Evolutionary conservation across 2,888 invertebrate genomes (phyloP), one percentile per base, ranked within the genome.

Genomic region (Apomyelois bistriatella): DNA sequence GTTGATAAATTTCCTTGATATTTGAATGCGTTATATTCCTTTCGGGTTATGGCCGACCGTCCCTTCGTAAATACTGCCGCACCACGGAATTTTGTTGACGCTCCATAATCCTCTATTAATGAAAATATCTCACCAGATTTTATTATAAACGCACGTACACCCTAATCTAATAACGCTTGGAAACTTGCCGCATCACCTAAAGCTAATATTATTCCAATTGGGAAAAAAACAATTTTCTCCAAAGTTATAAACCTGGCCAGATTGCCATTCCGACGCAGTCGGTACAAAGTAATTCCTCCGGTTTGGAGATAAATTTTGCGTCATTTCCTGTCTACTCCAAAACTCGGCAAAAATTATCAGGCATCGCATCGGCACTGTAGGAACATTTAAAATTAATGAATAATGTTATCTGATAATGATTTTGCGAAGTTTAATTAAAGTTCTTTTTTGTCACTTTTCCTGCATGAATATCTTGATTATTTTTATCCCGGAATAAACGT

Each of bases 331-430:
- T 81, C 82, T 80, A 68, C 76, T 75, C 66, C 43, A 70, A 72
- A 79, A 78, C 79, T 79, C 74, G 71, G 76, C 75, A 83, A 85
- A 87, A 86, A 87, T 88, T 85, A 87, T 87, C 84, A 83, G 79
- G 69, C 80, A 83, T 87, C 82, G 83, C 76, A 79, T 76, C 70
- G 76, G 70, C 79, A 17, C 51, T 74, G 77, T 76, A 74, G 72
- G 76, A 79, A 79, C 79, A 82, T 88, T 88, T 86, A 82, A 88
- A 89, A 88, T 90, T 90, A 88, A 89, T 89, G 86, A 89, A 87
- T 88, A 87, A 86, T 89, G 85, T 88, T 89, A 89, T 90, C 89
- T 83, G 84, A 87, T 88, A 87, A 89, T 82, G 83, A 85, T 86
- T 82, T 76, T 72, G 74, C 66, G 72, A 85, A 87, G 85, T 87